phyloP scores from a whole-genome alignment of 2,888 invertebrate genomes.

The Callimorpha dominula region DNA sequence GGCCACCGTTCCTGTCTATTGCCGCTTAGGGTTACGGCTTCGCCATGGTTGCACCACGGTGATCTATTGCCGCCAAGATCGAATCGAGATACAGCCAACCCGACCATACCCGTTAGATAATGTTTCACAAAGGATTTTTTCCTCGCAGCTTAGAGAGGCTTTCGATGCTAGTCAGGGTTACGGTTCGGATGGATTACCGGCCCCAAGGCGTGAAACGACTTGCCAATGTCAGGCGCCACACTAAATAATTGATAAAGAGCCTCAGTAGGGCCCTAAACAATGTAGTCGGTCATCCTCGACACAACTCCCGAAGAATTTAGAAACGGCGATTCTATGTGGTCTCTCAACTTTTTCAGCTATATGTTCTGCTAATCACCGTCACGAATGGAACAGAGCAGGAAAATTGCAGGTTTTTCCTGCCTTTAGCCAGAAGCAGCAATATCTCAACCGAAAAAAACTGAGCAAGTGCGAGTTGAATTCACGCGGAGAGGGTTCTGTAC shows the following conservation, averaged over 20 bases:
- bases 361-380: no score
- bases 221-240: background rate
- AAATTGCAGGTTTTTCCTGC: background rate
- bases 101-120: background rate
- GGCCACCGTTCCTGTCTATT: background rate
- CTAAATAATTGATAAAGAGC: background rate
- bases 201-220: background rate
- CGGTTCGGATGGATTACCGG: no score
- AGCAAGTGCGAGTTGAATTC: no score
- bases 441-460: no score
- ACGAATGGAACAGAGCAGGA: background rate
- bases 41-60: background rate
- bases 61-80: no score
- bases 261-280: background rate
- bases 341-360: background rate
- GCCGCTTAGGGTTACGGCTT: background rate
- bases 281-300: no score
- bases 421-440: no score
- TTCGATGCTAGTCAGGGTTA: background rate
- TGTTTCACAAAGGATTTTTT: background rate
- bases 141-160: background rate
- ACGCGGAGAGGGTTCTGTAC: no score
- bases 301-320: background rate
- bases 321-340: background rate
- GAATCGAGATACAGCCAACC: no score